These are phyloP conservation scores for Acanthosepion esculentum DNA, from an alignment of 2,888 invertebrate species.

Conservation along the genomic window DNA sequence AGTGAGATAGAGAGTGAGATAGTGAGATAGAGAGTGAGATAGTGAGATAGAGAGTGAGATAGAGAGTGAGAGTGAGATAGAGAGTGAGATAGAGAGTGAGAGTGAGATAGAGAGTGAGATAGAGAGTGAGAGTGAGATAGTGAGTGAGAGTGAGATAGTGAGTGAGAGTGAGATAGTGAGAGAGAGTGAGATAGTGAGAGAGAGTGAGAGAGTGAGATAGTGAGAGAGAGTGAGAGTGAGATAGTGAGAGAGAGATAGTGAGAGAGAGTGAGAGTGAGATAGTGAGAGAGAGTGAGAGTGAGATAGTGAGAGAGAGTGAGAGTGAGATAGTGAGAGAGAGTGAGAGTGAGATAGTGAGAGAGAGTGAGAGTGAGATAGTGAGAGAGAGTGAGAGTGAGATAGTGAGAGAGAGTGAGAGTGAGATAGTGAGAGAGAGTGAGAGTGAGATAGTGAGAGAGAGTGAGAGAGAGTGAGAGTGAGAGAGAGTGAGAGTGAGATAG, in stretches of 20 bases:
- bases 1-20: too few relatives aligned
- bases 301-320: too few relatives aligned
- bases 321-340: too few relatives aligned
- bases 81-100: neutral
- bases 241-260: neutral
- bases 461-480: neutral
- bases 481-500: too few relatives aligned
- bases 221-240: neutral
- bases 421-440: too few relatives aligned
- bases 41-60: neutral
- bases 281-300: neutral
- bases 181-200: neutral
- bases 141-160: neutral
- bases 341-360: too few relatives aligned
- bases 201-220: neutral
- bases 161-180: too few relatives aligned
- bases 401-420: too few relatives aligned
- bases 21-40: neutral
- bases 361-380: rapidly evolving
- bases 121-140: neutral
- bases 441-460: neutral
- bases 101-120: neutral
- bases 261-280: neutral
- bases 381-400: too few relatives aligned
- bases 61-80: too few relatives aligned